Percentiles rank a stretch among this genome's conserved stretches.
Conservation (phyloP, 2,113 vertebrate genomes). For the Loxodonta africana region DNA sequence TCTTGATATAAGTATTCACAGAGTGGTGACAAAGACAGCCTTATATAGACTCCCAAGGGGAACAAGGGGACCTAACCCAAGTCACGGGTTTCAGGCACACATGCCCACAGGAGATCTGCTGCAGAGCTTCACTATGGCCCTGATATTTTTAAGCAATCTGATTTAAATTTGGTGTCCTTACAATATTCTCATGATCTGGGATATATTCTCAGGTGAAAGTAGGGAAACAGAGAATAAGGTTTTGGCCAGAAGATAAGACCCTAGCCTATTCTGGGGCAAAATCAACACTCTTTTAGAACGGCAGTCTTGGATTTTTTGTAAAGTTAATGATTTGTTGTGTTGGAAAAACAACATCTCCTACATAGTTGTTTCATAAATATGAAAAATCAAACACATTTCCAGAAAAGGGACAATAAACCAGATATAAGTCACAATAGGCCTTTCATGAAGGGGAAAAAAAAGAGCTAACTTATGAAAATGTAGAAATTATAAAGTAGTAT, state of each 20-base stretch:
- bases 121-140: accelerated
- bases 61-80: neutral
- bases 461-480: neutral
- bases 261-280: neutral
- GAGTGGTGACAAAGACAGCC: neutral
- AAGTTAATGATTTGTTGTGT: neutral
- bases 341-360: neutral
- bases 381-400: neutral
- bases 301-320: neutral
- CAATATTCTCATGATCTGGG: neutral
- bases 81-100: neutral
- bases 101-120: neutral
- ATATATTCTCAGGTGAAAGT: neutral
- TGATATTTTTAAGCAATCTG: neutral
- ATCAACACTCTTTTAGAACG: neutral
- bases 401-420: neutral
- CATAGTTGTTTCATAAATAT: neutral
- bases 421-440: neutral
- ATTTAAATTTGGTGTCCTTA: neutral
- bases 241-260: neutral
- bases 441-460: neutral
- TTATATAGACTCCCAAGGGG: neutral
- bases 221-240: neutral
- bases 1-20: neutral
- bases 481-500: neutral